phyloP scores from a whole-genome alignment of 2,888 invertebrate genomes.

The Nomada flava region DNA sequence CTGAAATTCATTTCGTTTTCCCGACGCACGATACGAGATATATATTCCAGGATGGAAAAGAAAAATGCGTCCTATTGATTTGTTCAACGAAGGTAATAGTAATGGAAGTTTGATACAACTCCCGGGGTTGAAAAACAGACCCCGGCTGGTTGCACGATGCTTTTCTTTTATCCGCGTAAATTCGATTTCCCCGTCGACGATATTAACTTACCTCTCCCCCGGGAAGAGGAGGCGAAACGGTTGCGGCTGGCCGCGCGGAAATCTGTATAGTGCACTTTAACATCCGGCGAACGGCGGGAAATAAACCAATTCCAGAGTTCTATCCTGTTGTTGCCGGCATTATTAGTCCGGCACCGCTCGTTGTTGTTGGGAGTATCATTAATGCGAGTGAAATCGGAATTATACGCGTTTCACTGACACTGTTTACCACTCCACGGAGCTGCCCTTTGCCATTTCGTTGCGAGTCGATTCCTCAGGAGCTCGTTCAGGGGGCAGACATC shows the following conservation, averaged over 20 bases:
- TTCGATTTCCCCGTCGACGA: slow-evolving; percentile 26
- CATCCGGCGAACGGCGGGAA: slow-evolving; percentile 24
- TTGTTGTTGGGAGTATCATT: slow-evolving; percentile 37
- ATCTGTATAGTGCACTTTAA: slow-evolving; percentile 47
- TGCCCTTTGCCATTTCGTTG: neutral
- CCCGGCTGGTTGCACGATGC: neutral
- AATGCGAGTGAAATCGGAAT: slow-evolving; percentile 39
- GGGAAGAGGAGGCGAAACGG: neutral
- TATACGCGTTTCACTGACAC: neutral
- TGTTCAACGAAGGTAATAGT: neutral
- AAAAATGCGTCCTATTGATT: neutral
- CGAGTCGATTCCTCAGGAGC: neutral
- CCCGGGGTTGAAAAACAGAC: neutral
- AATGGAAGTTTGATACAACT: neutral
- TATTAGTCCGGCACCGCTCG: slow-evolving; percentile 33
- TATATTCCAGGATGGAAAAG: too few relatives aligned
- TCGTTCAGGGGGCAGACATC: too few relatives aligned
- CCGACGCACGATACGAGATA: too few relatives aligned
- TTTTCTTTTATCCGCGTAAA: slow-evolving; percentile 32
- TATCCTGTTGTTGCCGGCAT: slow-evolving; percentile 27
- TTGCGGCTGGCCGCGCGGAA: slow-evolving; percentile 9
- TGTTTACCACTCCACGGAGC: neutral
- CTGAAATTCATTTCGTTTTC: too few relatives aligned
- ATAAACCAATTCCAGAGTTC: slow-evolving; percentile 42
- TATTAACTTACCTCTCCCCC: slow-evolving; percentile 31